phyloP scores from a whole-genome alignment of 2,113 vertebrate genomes.

The Chelonoidis abingdonii region DNA sequence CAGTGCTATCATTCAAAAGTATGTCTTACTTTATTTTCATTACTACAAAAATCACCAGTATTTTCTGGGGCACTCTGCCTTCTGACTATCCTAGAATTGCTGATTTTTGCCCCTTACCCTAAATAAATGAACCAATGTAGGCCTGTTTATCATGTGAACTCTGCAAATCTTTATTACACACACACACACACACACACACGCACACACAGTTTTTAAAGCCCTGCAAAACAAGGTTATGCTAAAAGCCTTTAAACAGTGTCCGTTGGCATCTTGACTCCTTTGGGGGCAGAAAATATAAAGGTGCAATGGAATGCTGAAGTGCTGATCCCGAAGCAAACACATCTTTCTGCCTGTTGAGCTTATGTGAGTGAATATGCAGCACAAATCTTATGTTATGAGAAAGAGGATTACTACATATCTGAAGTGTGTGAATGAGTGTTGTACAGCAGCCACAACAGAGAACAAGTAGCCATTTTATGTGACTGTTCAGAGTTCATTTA shows the following conservation, averaged over 20 bases:
- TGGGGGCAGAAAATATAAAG: background rate
- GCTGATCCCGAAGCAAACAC: background rate
- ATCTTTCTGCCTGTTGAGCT: background rate
- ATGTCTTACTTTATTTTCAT: background rate
- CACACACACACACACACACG: too few relatives aligned
- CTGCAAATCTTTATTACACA: background rate
- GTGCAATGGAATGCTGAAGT: background rate
- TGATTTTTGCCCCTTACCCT: rapidly evolving
- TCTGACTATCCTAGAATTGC: background rate
- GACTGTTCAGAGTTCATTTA: background rate
- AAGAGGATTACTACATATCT: background rate
- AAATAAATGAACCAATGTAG: background rate
- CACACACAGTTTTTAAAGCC: background rate
- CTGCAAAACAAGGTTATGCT: background rate
- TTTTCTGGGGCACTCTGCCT: background rate
- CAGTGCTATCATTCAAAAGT: background rate
- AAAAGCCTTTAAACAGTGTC: background rate
- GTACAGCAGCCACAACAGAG: background rate
- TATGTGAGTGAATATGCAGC: rapidly evolving
- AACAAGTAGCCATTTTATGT: background rate
- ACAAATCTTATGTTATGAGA: rapidly evolving
- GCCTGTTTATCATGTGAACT: rapidly evolving
- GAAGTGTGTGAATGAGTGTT: background rate
- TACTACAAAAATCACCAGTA: background rate
- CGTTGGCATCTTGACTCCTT: background rate